Evolutionary conservation across 2,888 invertebrate genomes (phyloP), one percentile per base, ranked within the genome.

Genomic region (Lasioglossum marginatum): DNA sequence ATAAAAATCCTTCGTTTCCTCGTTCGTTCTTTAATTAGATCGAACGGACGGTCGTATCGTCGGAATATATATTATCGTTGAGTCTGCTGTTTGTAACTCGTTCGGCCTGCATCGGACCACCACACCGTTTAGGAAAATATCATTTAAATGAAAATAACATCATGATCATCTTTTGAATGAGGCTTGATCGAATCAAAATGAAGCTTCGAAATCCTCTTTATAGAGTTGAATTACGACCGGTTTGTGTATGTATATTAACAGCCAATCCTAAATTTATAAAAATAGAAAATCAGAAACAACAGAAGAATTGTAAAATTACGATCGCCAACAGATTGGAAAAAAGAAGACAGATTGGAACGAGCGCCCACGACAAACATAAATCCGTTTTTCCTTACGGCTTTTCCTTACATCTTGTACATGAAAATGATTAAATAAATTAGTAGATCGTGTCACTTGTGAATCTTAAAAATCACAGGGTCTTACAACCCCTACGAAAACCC

Each of bases 1-100:
- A 77, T 87, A 87, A 87, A 87, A 87, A 87, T 87, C 87, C 78
- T 60, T 57, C 87, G 77, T 77, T 71, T 79, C 60, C 77, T 43
- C 45, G 66, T 73, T 82, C 27, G 60, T 45, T 48, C 78, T 73
- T 87, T 87, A 87, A 87, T 87, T 86, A 87, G 80, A 78, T 81
- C 37, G 74, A 80, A 73, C 37, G 48, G 72, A 75, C 63, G 75
- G 48, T 63, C 68, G 68, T 52, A 73, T 80, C 73, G 72, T 14
- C 4, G 68, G 68, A 73, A 73, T 80, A 76, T 80, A 78, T 81
- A 83, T 77, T 77, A 72, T 72, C 52, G 45, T n/a, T 66, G 19
- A 45, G 1, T 34, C 5, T 34, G n/a, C 0, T 60, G 48, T 60
- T 63, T 43, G n/a, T 23, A 52, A 16, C 16, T 12, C 4, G 40